A percentile compares a stretch with the other conserved stretches of the same genome.
Evolutionary conservation across 1,140 invertebrate species (phyloP).

Genomic region (Campodea augens): DNA sequence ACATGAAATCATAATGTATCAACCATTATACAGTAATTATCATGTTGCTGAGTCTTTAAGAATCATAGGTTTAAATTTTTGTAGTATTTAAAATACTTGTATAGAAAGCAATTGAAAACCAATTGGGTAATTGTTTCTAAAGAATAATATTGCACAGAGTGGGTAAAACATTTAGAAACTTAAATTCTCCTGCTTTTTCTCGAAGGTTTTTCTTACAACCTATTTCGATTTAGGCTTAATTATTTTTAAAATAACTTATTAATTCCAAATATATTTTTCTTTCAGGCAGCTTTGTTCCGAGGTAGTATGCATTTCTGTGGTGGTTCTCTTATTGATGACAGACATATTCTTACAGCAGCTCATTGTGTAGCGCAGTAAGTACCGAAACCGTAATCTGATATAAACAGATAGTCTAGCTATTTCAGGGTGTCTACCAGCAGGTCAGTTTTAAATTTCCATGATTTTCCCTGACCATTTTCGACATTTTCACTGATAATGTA

Average conservation of each 20-base stretch:
- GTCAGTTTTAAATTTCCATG: too few species aligned
- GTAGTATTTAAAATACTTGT: too few species aligned
- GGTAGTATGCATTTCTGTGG: slow-evolving; percentile 71
- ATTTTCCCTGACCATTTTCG: too few species aligned
- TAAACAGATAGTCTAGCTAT: too few species aligned
- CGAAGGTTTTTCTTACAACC: background rate
- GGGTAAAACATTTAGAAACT: background rate
- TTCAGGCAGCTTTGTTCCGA: slow-evolving; percentile 51
- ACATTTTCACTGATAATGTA: too few species aligned
- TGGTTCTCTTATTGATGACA: slow-evolving; percentile 62
- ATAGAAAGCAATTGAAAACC: too few species aligned
- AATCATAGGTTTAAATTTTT: too few species aligned
- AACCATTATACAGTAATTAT: too few species aligned
- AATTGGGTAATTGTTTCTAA: background rate
- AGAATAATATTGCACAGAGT: background rate
- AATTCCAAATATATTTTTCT: slow-evolving; percentile 6
- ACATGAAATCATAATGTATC: too few species aligned
- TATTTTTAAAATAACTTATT: background rate
- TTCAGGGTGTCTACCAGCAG: too few species aligned
- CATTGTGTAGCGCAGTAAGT: slow-evolving; percentile 79
- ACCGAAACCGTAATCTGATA: too few species aligned
- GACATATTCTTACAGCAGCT: slow-evolving; percentile 68
- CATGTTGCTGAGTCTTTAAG: too few species aligned
- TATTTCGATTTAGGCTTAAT: background rate
- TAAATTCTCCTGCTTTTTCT: background rate